Percentiles rank a stretch among this genome's conserved stretches.
These are phyloP conservation scores for Luperina nickerlii DNA, from an alignment of 2,888 invertebrate genomes.

Conservation along the genomic window DNA sequence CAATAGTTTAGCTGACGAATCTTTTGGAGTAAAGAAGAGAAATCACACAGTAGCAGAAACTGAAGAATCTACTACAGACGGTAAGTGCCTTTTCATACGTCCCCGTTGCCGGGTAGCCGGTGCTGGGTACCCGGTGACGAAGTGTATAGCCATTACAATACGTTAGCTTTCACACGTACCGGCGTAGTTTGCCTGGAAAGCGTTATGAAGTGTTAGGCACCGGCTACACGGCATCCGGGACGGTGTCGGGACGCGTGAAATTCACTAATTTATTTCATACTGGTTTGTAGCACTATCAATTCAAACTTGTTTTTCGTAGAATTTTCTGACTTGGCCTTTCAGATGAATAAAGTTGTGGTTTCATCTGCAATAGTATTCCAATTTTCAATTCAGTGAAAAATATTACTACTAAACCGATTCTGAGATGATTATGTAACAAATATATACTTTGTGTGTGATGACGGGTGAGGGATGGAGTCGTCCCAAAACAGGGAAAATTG, in stretches of 20 bases:
- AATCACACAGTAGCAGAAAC: constrained; percentile 86
- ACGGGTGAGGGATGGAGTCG: too few species aligned
- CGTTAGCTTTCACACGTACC: too few species aligned
- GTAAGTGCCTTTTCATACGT: constrained; percentile 63
- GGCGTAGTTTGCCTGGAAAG: too few species aligned
- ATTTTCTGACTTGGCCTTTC: not conserved
- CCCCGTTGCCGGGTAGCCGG: too few species aligned
- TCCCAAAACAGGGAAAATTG: too few species aligned
- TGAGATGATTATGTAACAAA: not conserved
- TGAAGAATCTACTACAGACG: constrained; percentile 80
- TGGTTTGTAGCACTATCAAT: not conserved
- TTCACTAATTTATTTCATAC: not conserved
- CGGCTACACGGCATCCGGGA: too few species aligned
- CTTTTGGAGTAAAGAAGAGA: constrained; percentile 76
- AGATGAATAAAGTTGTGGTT: not conserved
- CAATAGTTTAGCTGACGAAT: constrained; percentile 77
- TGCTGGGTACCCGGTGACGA: too few species aligned
- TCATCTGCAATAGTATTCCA: not conserved
- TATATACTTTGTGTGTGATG: not conserved
- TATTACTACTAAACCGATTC: not conserved
- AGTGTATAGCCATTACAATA: too few species aligned
- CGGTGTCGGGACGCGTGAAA: too few species aligned
- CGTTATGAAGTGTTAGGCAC: too few species aligned
- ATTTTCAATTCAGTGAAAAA: not conserved
- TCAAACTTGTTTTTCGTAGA: not conserved